phyloP scores from a whole-genome alignment of 1,140 invertebrate genomes.

The Adelges cooleyi region DNA sequence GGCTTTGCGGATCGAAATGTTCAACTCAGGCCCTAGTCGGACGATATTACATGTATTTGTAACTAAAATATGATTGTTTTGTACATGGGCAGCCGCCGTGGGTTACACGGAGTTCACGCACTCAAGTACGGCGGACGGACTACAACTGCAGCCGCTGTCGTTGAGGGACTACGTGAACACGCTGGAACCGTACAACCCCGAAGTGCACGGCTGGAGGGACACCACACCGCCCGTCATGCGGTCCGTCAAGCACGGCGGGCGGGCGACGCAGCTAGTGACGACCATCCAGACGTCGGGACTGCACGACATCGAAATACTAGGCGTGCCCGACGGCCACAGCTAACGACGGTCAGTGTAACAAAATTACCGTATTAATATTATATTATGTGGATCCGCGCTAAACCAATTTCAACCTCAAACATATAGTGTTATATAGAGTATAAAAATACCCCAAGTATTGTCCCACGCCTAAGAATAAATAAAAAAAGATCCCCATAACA shows the following conservation, averaged over 20 bases:
- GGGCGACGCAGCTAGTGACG: background rate
- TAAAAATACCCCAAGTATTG: too few species aligned
- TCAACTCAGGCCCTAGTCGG: too few species aligned
- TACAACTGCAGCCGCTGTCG: constrained; percentile 32
- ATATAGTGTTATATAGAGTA: too few species aligned
- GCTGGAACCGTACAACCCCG: constrained; percentile 33
- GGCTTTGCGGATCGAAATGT: too few species aligned
- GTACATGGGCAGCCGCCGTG: background rate
- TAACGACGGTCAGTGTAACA: constrained; percentile 24
- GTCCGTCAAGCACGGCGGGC: constrained; percentile 16
- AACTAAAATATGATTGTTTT: too few species aligned
- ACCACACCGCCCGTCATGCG: constrained; percentile 30
- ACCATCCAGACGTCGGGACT: constrained; percentile 8
- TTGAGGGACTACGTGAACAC: constrained; percentile 34
- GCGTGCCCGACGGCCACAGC: constrained; percentile 14
- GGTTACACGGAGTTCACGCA: constrained; percentile 11
- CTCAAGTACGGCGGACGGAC: background rate
- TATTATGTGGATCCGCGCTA: too few species aligned
- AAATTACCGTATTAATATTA: too few species aligned
- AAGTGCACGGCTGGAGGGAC: constrained; percentile 34
- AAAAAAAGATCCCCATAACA: too few species aligned
- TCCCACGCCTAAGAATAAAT: too few species aligned
- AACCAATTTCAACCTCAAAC: too few species aligned
- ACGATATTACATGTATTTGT: too few species aligned
- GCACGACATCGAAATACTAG: constrained; percentile 17